A percentile compares a stretch with the other conserved stretches of the same genome.
Evolutionary conservation across 2,113 vertebrate species (phyloP).

Genomic region (Scopus umbretta): DNA sequence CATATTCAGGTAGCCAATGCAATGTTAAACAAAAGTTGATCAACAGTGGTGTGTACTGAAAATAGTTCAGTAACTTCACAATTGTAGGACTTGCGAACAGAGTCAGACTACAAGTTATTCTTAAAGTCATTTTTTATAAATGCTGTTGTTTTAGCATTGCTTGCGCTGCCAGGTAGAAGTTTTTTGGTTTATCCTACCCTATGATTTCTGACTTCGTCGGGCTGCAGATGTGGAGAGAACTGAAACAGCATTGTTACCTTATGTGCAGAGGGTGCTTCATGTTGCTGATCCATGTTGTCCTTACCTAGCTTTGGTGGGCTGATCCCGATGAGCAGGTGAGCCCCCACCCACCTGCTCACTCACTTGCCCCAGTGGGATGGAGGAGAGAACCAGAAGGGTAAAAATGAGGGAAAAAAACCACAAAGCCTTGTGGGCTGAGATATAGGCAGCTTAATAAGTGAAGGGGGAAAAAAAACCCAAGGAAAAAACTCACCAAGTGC

Average conservation of each 20-base stretch:
- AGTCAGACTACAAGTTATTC: not conserved
- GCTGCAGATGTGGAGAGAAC: not conserved
- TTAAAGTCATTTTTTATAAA: not conserved
- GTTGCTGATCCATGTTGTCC: not conserved
- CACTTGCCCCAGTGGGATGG: not conserved
- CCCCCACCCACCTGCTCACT: not conserved
- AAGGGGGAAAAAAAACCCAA: accelerated
- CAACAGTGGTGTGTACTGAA: not conserved
- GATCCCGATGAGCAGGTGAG: not conserved
- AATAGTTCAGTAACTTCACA: not conserved
- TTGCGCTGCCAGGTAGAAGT: not conserved
- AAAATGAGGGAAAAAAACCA: not conserved
- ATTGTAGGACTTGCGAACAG: not conserved
- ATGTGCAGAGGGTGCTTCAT: not conserved
- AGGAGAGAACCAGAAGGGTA: not conserved
- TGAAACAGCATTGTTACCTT: not conserved
- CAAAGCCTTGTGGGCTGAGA: not conserved
- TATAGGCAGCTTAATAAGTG: not conserved
- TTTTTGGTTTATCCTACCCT: not conserved
- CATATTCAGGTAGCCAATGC: not conserved
- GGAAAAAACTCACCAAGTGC: not conserved
- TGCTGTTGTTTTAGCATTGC: not conserved
- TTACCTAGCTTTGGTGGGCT: not conserved
- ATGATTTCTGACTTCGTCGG: not conserved
- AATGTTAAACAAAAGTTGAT: not conserved